Evolutionary conservation across 2,113 vertebrate genomes (phyloP).

Genomic region (Procavia capensis): DNA sequence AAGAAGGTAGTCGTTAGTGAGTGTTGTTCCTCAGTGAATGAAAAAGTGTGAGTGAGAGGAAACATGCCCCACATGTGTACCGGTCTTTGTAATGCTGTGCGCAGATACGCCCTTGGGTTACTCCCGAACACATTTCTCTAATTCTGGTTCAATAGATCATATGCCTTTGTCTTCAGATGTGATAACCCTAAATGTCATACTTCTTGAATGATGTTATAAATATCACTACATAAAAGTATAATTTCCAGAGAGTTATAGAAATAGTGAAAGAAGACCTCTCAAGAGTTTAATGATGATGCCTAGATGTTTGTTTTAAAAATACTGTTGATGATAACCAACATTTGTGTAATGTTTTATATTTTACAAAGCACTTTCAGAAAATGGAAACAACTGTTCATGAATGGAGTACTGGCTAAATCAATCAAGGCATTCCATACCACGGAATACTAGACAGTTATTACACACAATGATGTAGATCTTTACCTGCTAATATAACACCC

Average conservation of each 20-base stretch:
- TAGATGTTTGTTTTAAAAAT: constrained; percentile 57
- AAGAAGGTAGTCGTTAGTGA: not conserved
- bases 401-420: constrained; percentile 53
- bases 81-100: not conserved
- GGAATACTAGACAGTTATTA: not conserved
- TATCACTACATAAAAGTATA: not conserved
- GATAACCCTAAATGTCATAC: not conserved
- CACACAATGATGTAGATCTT: constrained; percentile 10
- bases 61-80: not conserved
- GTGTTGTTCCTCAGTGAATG: not conserved
- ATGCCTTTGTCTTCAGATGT: not conserved
- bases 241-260: constrained; percentile 6
- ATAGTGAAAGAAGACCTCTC: constrained; percentile 6
- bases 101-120: not conserved
- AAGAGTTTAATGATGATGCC: not conserved
- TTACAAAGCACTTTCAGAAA: constrained; percentile 65
- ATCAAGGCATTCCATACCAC: constrained; percentile 45
- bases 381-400: constrained; percentile 48
- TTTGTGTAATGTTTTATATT: constrained; percentile 48
- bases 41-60: not conserved
- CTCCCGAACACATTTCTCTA: not conserved
- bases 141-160: not conserved
- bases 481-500: constrained; percentile 10
- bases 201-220: not conserved
- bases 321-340: constrained; percentile 36